A percentile compares a stretch with the other conserved stretches of the same genome.
Evolutionary conservation across 2,797 vertebrate genomes (phyloP).

Genomic region (Halcyon badia): DNA sequence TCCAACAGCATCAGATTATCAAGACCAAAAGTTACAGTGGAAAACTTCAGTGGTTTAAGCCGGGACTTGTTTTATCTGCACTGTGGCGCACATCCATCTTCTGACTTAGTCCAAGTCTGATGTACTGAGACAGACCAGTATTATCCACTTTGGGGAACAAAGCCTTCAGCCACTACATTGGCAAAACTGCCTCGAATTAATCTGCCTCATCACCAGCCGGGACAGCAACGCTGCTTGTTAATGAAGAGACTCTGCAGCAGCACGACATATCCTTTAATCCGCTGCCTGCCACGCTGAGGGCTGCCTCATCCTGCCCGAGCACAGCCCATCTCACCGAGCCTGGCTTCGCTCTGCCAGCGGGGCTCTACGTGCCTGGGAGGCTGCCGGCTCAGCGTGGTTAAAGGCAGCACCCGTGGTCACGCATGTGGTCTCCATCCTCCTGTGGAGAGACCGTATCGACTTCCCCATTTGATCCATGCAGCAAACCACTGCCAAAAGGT

Average conservation of each 20-base stretch:
- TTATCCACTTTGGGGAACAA: background rate
- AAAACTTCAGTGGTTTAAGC: constrained; percentile 16
- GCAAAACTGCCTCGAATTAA: background rate
- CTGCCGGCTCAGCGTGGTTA: background rate
- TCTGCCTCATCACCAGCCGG: background rate
- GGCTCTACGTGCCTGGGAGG: background rate
- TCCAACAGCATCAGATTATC: constrained; percentile 25
- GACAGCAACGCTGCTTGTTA: background rate
- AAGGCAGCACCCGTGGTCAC: background rate
- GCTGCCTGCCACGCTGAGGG: background rate
- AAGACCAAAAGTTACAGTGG: constrained; percentile 25
- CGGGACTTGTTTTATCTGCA: constrained; percentile 30
- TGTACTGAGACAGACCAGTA: background rate
- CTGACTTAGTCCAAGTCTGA: constrained; percentile 4
- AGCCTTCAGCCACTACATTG: constrained; percentile 2
- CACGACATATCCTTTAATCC: background rate
- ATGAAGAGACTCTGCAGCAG: background rate
- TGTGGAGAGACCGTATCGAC: fast-evolving
- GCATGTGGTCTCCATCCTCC: background rate
- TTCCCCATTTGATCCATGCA: background rate
- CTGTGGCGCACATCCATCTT: constrained; percentile 29
- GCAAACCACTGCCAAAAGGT: background rate
- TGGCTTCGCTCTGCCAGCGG: background rate
- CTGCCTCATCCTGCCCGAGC: background rate
- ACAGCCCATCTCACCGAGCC: background rate